Evolutionary conservation across 2,888 invertebrate species (phyloP).

Genomic region (Lysandra bellargus): DNA sequence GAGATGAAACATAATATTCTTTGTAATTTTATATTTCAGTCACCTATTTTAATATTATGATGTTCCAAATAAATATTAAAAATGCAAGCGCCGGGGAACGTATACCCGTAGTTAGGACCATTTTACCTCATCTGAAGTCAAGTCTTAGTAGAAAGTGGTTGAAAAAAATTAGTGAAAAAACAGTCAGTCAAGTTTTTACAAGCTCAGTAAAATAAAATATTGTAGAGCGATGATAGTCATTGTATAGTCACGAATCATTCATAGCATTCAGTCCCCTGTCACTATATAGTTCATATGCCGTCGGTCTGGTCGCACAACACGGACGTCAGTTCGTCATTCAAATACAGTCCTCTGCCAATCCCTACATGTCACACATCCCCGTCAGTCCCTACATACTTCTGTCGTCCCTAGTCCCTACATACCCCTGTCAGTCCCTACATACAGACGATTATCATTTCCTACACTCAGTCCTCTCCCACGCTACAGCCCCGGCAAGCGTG

Average conservation of each 20-base stretch:
- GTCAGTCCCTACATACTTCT: neutral
- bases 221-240: neutral
- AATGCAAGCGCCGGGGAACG: constrained; percentile 19
- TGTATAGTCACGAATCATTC: neutral
- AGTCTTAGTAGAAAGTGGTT: neutral
- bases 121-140: neutral
- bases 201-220: neutral
- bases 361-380: neutral
- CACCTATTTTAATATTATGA: neutral
- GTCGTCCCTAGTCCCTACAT: too few relatives aligned
- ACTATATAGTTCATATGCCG: too few relatives aligned
- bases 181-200: neutral
- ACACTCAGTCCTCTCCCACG: neutral
- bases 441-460: too few relatives aligned
- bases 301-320: too few relatives aligned
- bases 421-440: neutral
- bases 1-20: constrained; percentile 2
- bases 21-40: neutral
- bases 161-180: neutral
- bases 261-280: too few relatives aligned
- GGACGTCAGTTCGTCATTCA: too few relatives aligned
- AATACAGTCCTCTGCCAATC: too few relatives aligned
- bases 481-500: constrained; percentile 1
- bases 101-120: neutral
- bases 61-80: constrained; percentile 15